Evolutionary conservation across 2,888 invertebrate species (phyloP), one percentile per base, ranked within the genome.

Genomic region (Tetheella fluctuosa): DNA sequence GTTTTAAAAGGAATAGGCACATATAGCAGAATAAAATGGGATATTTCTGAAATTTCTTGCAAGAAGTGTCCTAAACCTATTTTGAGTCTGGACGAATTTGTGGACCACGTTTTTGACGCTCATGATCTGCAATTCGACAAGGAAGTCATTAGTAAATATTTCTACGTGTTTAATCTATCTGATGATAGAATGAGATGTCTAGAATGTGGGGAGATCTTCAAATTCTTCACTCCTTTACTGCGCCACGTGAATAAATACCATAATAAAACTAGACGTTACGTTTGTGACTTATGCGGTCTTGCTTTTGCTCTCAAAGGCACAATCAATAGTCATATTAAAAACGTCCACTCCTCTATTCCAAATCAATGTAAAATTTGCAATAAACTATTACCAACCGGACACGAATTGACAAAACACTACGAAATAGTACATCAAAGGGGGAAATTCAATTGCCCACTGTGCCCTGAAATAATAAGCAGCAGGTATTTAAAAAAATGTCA

Each of bases 251-350:
- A 84, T 54, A 79, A 79, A 58, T 74, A 67, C 23, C 84, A 84
- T 42, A 76, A 67, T 1, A 77, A 74, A 20, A 63, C 70, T 0
- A 73, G 69, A 3, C 66, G 69, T 37, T 83, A 74, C 52, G 48
- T 84, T 0, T 85, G 85, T 59, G 86, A 85, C 23, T 62, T 76
- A 0, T 85, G 85, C 37, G 86, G 83, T 0, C 67, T 80, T 30
- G 74, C 74, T 1, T 86, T 83, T 54, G 67, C 78, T 0, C 71
- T 77, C 0, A 83, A 80, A 60, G 68, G 73, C 0, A 77, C 79
- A 2, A 65, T 85, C 0, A 73, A 72, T 1, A 71, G 73, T 7
- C 85, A 85, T 54, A 64, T 81, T 0, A 73, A 68, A 61, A 67
- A 67, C 1, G 69, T 71, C 0, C 83, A 83, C 34, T 64, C 73